Base-by-base conservation (phyloP, 2,888 invertebrate genomes). In the Silvanus unidentatus region DNA sequence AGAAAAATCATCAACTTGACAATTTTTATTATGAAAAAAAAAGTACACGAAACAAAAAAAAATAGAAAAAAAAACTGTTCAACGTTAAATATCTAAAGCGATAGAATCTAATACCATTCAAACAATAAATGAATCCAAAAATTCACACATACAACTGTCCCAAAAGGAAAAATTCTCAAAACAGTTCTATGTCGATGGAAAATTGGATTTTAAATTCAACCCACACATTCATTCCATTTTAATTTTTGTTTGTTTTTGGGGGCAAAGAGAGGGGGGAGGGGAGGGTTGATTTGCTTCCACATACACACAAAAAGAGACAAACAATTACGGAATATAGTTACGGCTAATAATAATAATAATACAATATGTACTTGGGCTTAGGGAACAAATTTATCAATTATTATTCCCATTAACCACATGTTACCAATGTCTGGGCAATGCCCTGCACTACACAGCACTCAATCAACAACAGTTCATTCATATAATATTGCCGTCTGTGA, bases 271-370 rank as follows among this genome's bases (percentile, higher is more conserved):
- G n/a, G n/a, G n/a, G n/a, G n/a, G n/a, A n/a, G n/a, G n/a, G n/a
- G n/a, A n/a, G n/a, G n/a, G n/a, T n/a, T n/a, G n/a, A n/a, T n/a
- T n/a, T n/a, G n/a, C n/a, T 43, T 47, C 45, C 49, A 57, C 55
- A 55, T 12, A 32, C 9, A 15, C 37, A 37, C 16, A 37, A 9
- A 37, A n/a, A 13, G 37, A 37, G 37, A 37, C 37, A 57, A 60
- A 60, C 60, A 59, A 55, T 58, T 59, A 59, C 60, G 60, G 57
- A 59, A 61, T 58, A 57, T 54, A 58, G 60, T 64, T 64, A 65
- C 62, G 55, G 60, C 64, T 64, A 63, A 57, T 63, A 62, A 59
- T 62, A 60, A 64, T 67, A 68, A 69, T 69, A 69, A 69, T 69
- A 69, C 69, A 68, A 64, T 69, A 69, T 68, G 67, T 68, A 68